These are phyloP conservation scores for Chaunax sp. DNA, from an alignment of 2,797 vertebrate species.

Conservation along the genomic window DNA sequence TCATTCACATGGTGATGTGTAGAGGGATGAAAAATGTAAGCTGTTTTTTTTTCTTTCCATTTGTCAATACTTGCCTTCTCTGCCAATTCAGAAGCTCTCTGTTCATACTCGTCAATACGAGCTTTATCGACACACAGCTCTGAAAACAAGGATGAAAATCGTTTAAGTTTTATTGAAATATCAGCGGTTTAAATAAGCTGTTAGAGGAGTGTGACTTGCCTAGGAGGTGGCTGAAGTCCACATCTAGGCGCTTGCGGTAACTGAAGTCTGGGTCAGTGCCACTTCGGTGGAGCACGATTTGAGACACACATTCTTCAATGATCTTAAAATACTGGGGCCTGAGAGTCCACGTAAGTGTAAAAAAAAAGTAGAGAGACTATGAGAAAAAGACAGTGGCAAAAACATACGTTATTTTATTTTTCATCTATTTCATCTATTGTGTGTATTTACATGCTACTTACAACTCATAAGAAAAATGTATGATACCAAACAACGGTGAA, in stretches of 20 bases:
- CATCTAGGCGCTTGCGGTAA: constrained; percentile 94
- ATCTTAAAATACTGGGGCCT: constrained; percentile 98
- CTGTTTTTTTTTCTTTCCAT: not conserved
- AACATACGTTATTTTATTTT: not conserved
- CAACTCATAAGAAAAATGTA: not conserved
- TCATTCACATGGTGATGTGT: not conserved
- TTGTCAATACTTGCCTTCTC: constrained; percentile 86
- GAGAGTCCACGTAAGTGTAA: constrained; percentile 39
- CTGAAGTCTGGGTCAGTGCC: constrained; percentile 96
- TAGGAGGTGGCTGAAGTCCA: constrained; percentile 93
- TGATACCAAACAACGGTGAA: constrained; percentile 8
- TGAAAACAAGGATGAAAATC: constrained; percentile 62
- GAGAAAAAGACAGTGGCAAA: not conserved
- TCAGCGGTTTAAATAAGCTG: not conserved
- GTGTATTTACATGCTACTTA: not conserved
- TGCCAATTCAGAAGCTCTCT: constrained; percentile 87
- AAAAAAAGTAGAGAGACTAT: constrained; percentile 3
- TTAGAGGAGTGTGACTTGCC: constrained; percentile 80
- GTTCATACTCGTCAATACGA: constrained; percentile 90
- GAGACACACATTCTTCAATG: constrained; percentile 96
- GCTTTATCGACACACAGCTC: constrained; percentile 93
- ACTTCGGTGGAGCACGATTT: constrained; percentile 95
- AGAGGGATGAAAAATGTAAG: not conserved
- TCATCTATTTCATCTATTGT: not conserved
- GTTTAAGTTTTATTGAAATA: not conserved